Base-by-base conservation (phyloP, 2,888 invertebrate species). In the Dorcus hopei region DNA sequence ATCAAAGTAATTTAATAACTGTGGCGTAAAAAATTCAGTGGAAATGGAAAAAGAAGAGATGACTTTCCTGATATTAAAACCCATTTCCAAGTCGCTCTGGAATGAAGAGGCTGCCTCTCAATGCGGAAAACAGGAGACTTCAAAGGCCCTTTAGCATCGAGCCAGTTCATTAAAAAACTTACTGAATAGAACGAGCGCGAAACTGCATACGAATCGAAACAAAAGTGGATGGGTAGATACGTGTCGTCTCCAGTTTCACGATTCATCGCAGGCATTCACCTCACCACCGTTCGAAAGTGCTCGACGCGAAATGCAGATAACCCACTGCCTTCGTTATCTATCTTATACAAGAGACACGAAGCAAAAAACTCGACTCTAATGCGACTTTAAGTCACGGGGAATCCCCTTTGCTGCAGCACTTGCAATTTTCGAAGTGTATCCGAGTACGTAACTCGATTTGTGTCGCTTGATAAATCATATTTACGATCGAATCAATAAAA, bases 381-480 rank as follows among this genome's bases (percentile, higher is more conserved):
- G 49, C 19, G 45, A 55, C 59, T 47, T 54, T 61, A 63, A 49
- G 49, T 52, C 55, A 48, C 61, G 58, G 52, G 64, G 61, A 64
- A 61, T 26, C 26, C 26, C 26, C 26, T 26, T 26, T 5, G 26
- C 26, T 26, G 26, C 26, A 26, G 26, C 26, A 26, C 69, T 65
- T 64, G 68, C 68, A 69, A 71, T 72, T 72, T 69, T 69, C 68
- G 63, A 66, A 67, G 68, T 70, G 67, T 68, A 71, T 61, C 64
- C 66, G 64, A 64, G 68, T 70, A 69, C 68, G 70, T 72, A 72
- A 73, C 68, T 58, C 67, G 71, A 73, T 74, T 71, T 70, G 65
- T 68, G 65, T 64, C 72, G 72, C 67, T 68, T 70, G 72, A 71
- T 70, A 73, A 73, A 72, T 72, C 70, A 71, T 70, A 72, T 72